phyloP scores from a whole-genome alignment of 2,113 vertebrate species.

The Limanda limanda region DNA sequence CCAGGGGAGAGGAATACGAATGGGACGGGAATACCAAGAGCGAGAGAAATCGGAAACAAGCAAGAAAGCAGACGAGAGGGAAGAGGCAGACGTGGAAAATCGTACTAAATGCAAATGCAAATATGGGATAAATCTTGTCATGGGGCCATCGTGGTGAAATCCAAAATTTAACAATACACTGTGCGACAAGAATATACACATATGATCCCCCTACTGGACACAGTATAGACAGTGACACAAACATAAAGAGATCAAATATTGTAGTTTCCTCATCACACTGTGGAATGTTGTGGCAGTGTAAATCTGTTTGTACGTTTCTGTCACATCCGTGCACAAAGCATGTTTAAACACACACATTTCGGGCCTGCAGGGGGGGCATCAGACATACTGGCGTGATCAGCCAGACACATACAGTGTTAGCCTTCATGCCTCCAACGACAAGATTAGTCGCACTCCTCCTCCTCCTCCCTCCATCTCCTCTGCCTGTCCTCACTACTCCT shows the following conservation, averaged over 20 bases:
- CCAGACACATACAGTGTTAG: conserved; percentile 41
- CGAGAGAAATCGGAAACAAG: background rate
- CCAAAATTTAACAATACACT: background rate
- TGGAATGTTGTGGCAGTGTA: background rate
- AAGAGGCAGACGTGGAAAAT: conserved; percentile 5
- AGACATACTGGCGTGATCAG: conserved; percentile 39
- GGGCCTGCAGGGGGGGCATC: conserved; percentile 12
- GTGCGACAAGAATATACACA: background rate
- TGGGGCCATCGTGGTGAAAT: background rate
- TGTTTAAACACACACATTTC: conserved; percentile 13
- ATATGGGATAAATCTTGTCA: background rate
- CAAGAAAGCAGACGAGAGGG: background rate
- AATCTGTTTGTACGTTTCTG: conserved; percentile 18
- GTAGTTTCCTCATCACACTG: background rate
- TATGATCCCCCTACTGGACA: background rate
- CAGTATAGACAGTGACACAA: background rate
- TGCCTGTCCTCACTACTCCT: conserved; percentile 11
- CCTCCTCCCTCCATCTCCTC: conserved; percentile 5
- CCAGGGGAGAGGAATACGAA: conserved; percentile 11
- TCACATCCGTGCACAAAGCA: background rate
- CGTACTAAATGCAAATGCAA: background rate
- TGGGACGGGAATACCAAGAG: conserved; percentile 44
- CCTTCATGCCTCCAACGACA: conserved; percentile 47
- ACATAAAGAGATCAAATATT: background rate
- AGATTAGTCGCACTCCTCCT: conserved; percentile 60